A percentile compares a stretch with the other conserved stretches of the same genome.
Conservation (phyloP, 2,113 vertebrate genomes). For the Hippolais icterina region DNA sequence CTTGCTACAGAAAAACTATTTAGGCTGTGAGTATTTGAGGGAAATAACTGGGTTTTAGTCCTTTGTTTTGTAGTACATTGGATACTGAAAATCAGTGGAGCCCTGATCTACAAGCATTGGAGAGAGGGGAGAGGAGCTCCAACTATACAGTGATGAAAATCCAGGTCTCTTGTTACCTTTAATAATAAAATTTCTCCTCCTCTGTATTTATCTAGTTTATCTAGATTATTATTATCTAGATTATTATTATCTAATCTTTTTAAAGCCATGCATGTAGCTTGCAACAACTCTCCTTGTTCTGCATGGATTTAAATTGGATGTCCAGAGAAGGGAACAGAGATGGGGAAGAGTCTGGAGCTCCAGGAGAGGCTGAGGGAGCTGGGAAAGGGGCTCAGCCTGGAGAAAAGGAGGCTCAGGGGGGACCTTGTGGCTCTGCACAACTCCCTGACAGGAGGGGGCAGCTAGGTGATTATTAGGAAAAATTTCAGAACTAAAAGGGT, state of each 20-base stretch:
- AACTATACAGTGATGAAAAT: neutral
- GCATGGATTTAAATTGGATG: neutral
- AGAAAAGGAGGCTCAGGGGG: neutral
- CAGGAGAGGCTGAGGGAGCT: accelerated
- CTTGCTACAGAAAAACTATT: neutral
- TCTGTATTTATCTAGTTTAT: neutral
- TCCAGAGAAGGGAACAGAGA: accelerated
- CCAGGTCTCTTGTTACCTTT: neutral
- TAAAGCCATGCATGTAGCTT: neutral
- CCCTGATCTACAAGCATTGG: accelerated
- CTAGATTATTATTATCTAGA: neutral
- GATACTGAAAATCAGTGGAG: neutral
- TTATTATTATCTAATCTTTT: neutral
- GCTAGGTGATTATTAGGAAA: neutral
- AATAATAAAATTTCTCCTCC: neutral
- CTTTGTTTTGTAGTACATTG: neutral
- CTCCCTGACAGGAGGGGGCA: neutral
- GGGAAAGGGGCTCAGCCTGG: neutral
- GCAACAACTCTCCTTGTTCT: neutral
- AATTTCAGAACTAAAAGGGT: neutral
- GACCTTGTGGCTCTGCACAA: accelerated
- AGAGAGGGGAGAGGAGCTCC: neutral
- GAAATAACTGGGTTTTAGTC: neutral
- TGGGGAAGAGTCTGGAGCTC: neutral
- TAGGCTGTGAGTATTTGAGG: neutral